phyloP scores from a whole-genome alignment of 64 coral and sea anemone genomes.

The Trachythela sp. region DNA sequence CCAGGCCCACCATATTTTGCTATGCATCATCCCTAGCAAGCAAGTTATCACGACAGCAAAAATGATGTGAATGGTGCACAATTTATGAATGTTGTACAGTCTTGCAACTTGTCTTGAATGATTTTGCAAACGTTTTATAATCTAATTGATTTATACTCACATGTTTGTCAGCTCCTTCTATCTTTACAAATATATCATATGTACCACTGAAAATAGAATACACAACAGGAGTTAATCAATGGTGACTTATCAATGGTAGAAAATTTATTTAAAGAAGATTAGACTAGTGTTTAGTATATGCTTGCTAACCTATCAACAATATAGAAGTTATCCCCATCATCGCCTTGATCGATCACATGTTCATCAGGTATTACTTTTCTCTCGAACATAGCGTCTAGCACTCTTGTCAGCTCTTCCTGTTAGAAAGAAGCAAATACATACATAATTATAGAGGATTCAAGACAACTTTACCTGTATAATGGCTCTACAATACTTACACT shows the following conservation, averaged over 20 bases:
- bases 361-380: slow-evolving; percentile 78
- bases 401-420: slow-evolving; percentile 88
- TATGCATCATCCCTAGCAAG: no score
- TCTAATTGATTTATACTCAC: slow-evolving; percentile 43
- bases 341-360: slow-evolving; percentile 99
- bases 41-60: not conserved
- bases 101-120: no score
- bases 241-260: not conserved
- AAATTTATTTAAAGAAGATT: not conserved
- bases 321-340: slow-evolving; percentile 99
- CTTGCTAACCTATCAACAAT: slow-evolving; percentile 72
- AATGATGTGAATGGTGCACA: no score
- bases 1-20: no score
- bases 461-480: not conserved
- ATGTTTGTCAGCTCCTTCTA: slow-evolving; percentile 89
- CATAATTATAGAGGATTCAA: not conserved
- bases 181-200: slow-evolving; percentile 97
- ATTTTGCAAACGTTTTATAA: no score
- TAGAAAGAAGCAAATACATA: not conserved
- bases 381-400: slow-evolving; percentile 99
- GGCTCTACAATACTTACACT: slow-evolving; percentile 17
- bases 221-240: not conserved
- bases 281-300: not conserved
- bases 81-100: no score
- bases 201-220: slow-evolving; percentile 60